A percentile compares a stretch with the other conserved stretches of the same genome.
phyloP scores from a whole-genome alignment of 2,888 invertebrate species.

The Hemicrepidius hirtus region DNA sequence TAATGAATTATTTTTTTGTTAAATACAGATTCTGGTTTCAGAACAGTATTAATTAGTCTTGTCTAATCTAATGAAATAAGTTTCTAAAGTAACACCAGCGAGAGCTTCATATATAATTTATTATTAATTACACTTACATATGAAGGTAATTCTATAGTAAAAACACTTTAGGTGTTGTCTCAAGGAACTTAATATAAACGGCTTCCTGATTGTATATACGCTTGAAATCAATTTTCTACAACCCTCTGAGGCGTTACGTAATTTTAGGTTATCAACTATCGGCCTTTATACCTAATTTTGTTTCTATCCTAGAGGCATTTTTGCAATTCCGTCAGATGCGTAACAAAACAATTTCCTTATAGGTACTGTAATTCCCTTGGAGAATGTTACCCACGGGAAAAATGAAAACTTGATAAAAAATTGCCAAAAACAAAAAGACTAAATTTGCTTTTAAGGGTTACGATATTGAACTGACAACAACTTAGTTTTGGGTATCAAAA shows the following conservation, averaged over 20 bases:
- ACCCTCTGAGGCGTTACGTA: neutral
- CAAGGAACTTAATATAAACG: conserved; percentile 7
- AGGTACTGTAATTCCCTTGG: neutral
- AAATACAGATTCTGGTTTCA: too few relatives aligned
- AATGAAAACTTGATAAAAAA: too few relatives aligned
- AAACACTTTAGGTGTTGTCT: neutral
- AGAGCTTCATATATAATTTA: neutral
- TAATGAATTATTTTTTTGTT: too few relatives aligned
- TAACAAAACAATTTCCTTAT: neutral
- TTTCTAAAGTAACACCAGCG: too few relatives aligned
- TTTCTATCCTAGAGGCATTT: conserved; percentile 1
- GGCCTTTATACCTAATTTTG: neutral
- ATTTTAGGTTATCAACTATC: conserved; percentile 2
- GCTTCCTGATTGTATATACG: conserved; percentile 1
- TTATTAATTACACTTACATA: conserved; percentile 6
- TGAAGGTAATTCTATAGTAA: neutral
- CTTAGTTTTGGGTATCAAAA: too few relatives aligned
- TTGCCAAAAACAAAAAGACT: too few relatives aligned
- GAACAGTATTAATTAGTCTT: too few relatives aligned
- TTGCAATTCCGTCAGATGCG: neutral
- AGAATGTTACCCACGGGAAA: too few relatives aligned
- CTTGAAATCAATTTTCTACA: neutral
- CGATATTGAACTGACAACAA: too few relatives aligned
- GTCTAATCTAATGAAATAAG: too few relatives aligned
- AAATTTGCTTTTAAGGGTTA: too few relatives aligned